Conservation (phyloP, 2,113 vertebrate genomes). For the Oophaga pumilio region DNA sequence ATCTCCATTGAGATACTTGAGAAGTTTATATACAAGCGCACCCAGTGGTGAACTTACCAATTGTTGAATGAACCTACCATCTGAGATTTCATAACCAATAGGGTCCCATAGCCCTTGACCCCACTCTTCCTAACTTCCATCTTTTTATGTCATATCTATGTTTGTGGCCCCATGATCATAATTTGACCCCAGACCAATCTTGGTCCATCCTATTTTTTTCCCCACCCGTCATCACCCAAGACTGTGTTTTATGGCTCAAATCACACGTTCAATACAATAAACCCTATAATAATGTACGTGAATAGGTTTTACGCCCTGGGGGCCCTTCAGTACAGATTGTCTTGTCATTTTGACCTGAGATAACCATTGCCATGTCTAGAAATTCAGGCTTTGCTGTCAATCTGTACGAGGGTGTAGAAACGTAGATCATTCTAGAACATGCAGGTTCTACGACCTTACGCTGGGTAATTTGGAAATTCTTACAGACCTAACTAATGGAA, state of each 20-base stretch:
- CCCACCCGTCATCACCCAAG: too few relatives aligned
- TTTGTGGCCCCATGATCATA: too few relatives aligned
- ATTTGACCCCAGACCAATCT: too few relatives aligned
- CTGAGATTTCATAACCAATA: too few relatives aligned
- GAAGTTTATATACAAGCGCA: not conserved
- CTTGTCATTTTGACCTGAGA: not conserved
- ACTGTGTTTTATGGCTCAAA: too few relatives aligned
- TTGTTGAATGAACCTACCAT: not conserved
- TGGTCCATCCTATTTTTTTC: too few relatives aligned
- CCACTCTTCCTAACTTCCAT: not conserved
- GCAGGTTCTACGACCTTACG: not conserved
- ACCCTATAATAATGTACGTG: not conserved
- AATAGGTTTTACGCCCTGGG: not conserved
- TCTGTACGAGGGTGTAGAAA: not conserved
- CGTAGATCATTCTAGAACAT: not conserved
- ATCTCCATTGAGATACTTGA: not conserved
- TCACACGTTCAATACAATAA: not conserved
- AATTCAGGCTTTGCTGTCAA: not conserved
- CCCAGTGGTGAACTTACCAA: not conserved
- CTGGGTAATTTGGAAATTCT: not conserved
- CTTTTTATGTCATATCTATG: too few relatives aligned
- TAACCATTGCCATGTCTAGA: not conserved
- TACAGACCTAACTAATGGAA: not conserved
- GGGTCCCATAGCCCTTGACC: too few relatives aligned
- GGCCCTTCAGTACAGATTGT: not conserved